phyloP scores from a whole-genome alignment of 2,797 vertebrate species.

The Heliangelus exortis region DNA sequence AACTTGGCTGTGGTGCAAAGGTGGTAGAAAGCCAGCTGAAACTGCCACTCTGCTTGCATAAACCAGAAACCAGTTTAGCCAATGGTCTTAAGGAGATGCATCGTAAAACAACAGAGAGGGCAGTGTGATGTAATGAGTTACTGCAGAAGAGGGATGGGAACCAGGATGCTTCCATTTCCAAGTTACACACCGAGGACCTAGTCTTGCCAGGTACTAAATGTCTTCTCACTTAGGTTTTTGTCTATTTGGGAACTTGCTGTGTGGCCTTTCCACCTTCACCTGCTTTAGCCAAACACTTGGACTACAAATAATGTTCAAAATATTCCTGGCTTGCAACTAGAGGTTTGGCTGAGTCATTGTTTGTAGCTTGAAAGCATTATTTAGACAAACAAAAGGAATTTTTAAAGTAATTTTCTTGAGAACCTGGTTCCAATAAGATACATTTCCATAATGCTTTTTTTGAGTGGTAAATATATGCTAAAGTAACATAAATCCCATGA shows the following conservation, averaged over 20 bases:
- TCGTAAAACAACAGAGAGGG: background rate
- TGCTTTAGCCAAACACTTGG: background rate
- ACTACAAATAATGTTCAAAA: background rate
- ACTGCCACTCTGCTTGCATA: background rate
- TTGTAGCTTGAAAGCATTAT: background rate
- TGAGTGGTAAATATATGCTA: background rate
- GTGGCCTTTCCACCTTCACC: background rate
- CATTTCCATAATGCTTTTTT: background rate
- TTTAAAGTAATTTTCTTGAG: background rate
- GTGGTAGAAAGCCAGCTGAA: background rate
- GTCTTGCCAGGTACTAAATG: background rate
- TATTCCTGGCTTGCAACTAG: background rate
- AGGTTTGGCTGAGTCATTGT: background rate
- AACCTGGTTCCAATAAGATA: background rate
- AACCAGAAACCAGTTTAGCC: background rate
- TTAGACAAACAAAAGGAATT: background rate
- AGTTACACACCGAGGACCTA: background rate
- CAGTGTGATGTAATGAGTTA: background rate
- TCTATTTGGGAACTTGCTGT: background rate
- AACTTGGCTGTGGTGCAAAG: background rate
- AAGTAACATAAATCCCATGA: background rate
- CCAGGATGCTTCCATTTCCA: background rate
- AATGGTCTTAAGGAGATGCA: background rate
- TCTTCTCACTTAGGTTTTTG: background rate
- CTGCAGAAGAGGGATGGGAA: background rate